A percentile compares a stretch with the other conserved stretches of the same genome.
Conservation (phyloP, 2,888 invertebrate genomes). For the Dryococelus australis region DNA sequence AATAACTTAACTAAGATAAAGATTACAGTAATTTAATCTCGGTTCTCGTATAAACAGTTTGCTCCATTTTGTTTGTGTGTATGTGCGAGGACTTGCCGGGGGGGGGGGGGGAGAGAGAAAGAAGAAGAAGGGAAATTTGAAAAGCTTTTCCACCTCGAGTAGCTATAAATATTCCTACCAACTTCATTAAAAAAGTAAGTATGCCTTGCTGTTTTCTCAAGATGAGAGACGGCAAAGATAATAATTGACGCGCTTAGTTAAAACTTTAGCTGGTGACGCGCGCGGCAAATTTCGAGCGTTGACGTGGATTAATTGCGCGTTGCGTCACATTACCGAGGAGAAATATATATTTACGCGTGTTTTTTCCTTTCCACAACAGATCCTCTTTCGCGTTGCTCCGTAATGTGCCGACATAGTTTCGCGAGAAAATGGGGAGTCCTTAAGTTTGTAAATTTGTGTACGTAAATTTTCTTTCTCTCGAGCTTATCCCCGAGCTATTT, state of each 20-base stretch:
- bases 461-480: background rate
- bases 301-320: constrained; percentile 1
- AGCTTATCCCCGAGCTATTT: background rate
- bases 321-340: background rate
- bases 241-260: background rate
- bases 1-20: too few relatives aligned
- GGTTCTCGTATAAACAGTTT: too few relatives aligned
- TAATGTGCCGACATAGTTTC: background rate
- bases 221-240: background rate
- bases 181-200: background rate
- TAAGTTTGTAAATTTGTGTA: constrained; percentile 4
- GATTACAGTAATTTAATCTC: too few relatives aligned
- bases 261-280: background rate
- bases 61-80: too few relatives aligned
- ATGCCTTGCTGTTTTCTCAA: background rate
- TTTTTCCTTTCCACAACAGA: background rate
- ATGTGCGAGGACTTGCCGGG: too few relatives aligned
- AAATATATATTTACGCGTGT: background rate
- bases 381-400: background rate
- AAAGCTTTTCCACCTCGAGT: background rate
- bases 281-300: background rate
- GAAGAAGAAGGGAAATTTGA: too few relatives aligned
- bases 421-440: background rate
- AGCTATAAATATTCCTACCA: background rate
- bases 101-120: too few relatives aligned